Conservation (phyloP, 2,797 vertebrate genomes). For the Mormyrops boulengeri region DNA sequence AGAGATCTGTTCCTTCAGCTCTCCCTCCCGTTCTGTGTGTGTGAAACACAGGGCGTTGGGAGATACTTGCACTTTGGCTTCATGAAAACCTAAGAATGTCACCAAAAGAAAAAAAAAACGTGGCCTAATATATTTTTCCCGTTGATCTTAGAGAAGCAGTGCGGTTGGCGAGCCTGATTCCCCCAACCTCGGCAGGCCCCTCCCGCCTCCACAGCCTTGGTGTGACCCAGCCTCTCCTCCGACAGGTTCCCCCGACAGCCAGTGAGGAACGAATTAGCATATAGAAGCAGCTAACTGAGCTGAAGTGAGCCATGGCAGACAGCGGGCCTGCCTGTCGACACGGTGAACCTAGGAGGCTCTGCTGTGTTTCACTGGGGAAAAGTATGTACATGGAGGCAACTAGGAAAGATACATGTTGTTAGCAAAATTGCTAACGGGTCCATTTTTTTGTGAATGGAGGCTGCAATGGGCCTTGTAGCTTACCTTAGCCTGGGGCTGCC, state of each 20-base stretch:
- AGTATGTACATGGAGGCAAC: background rate
- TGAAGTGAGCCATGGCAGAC: conserved; percentile 14
- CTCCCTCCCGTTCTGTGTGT: background rate
- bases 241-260: background rate
- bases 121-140: background rate
- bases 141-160: background rate
- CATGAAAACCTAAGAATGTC: background rate
- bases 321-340: conserved; percentile 13
- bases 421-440: background rate
- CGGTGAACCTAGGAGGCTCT: background rate
- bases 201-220: background rate
- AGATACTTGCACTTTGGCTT: background rate
- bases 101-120: background rate
- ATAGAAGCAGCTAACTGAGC: conserved; percentile 30
- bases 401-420: background rate
- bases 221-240: background rate
- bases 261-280: conserved; percentile 30
- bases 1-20: background rate
- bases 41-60: too few relatives aligned
- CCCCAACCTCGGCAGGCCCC: background rate
- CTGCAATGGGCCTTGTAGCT: background rate
- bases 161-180: background rate
- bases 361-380: background rate
- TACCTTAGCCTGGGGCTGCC: background rate
- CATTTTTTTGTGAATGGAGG: background rate